Evolutionary conservation across 2,113 vertebrate species (phyloP), one percentile per base, ranked within the genome.

Genomic region (Desmodus rotundus): DNA sequence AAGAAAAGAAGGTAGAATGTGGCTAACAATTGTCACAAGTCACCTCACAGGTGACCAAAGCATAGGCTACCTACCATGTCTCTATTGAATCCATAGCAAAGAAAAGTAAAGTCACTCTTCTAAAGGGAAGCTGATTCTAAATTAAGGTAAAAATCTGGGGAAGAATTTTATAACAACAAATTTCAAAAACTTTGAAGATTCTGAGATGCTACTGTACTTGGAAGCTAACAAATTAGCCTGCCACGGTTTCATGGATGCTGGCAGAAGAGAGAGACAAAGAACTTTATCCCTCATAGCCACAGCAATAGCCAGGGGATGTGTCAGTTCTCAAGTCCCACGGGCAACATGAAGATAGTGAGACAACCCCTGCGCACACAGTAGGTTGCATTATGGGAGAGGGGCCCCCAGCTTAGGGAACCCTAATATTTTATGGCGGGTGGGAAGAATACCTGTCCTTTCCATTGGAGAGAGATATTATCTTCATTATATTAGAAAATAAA

Each of bases 51-150:
- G 77, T 61, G 65, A 84, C 7, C n/a, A 56, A 58, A 56, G 50
- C 11, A 8, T 9, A 41, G 7, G 20, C 17, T 17, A 77, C 28
- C 8, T 68, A 80, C 41, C 38, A 43, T 58, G 24, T 61, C 38
- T 92, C 54, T 36, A 41, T 1, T 52, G 28, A 89, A 22, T 19
- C 24, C 36, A 61, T 0, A 26, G 56, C 33, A 89, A 76, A 38
- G 26, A 82, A 87, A 92, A 13, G 16, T 15, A 63, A 84, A 95
- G 56, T 56, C 65, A 63, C 14, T 95, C 63, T 41, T 86, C 50
- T 22, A 76, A 84, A 95, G n/a, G 54, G 28, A 87, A 92, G 38
- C 33, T 74, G n/a, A 88, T 77, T 91, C 24, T 65, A 94, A 88
- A 68, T 80, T 47, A 76, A 70, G 33, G 50, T 47, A 52, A 92